A percentile compares a stretch with the other conserved stretches of the same genome.
phyloP scores from a whole-genome alignment of 2,888 invertebrate genomes.

The Cyrtodaria siliqua region DNA sequence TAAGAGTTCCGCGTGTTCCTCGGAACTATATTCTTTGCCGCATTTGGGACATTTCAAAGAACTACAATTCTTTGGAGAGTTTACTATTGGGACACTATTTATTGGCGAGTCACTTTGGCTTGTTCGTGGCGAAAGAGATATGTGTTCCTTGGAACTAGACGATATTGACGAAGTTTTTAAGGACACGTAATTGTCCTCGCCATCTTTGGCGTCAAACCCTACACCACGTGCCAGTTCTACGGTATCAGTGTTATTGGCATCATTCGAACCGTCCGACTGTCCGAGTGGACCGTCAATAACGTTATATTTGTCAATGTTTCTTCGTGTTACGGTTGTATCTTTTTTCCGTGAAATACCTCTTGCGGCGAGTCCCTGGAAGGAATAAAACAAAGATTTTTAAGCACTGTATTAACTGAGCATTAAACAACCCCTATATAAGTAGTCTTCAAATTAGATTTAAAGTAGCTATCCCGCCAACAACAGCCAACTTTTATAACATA shows the following conservation, averaged over 20 bases:
- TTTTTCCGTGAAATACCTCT: constrained; percentile 36
- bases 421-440: too few species aligned
- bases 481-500: too few species aligned
- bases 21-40: constrained; percentile 70
- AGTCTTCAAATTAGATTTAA: too few species aligned
- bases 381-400: too few species aligned
- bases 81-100: not conserved
- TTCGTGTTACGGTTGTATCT: constrained; percentile 8
- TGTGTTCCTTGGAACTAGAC: constrained; percentile 24
- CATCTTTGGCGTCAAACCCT: constrained; percentile 5
- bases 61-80: not conserved
- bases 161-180: constrained; percentile 46
- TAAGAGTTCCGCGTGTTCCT: constrained; percentile 71
- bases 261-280: constrained; percentile 13
- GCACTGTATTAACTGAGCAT: too few species aligned
- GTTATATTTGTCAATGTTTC: constrained; percentile 53
- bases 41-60: constrained; percentile 77
- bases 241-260: constrained; percentile 6
- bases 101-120: not conserved
- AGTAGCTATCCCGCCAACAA: too few species aligned
- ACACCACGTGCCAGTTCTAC: constrained; percentile 14
- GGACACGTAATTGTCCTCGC: constrained; percentile 35
- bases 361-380: constrained; percentile 23
- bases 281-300: constrained; percentile 47
- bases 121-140: constrained; percentile 19